Conservation (phyloP, 2,888 invertebrate species). For the Tortricodes alternella region DNA sequence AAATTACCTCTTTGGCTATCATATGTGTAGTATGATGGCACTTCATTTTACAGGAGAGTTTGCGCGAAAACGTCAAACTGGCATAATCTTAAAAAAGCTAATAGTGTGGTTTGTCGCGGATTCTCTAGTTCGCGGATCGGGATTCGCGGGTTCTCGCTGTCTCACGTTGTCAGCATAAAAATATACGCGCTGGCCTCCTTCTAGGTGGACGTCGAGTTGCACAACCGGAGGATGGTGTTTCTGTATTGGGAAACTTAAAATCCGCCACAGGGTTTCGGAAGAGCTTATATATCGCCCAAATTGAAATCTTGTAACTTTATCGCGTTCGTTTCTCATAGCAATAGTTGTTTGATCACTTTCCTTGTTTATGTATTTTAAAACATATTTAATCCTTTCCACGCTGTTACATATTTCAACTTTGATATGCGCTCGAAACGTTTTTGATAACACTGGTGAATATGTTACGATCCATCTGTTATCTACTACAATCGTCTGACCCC, state of each 20-base stretch:
- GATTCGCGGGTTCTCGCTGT: too few relatives aligned
- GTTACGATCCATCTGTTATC: conserved; percentile 51
- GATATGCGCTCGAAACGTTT: conserved; percentile 49
- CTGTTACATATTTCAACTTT: conserved; percentile 46
- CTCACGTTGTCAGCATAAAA: not conserved
- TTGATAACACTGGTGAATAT: conserved; percentile 43
- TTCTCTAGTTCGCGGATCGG: too few relatives aligned
- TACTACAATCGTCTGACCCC: too few relatives aligned
- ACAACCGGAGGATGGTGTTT: not conserved
- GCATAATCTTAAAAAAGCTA: conserved; percentile 31
- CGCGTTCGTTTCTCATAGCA: not conserved
- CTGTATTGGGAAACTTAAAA: not conserved
- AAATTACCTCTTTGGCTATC: not conserved
- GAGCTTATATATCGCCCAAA: not conserved
- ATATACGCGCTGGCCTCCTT: not conserved
- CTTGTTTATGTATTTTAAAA: conserved; percentile 26
- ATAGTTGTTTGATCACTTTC: conserved; percentile 25
- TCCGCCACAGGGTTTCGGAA: not conserved
- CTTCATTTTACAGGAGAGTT: conserved; percentile 35
- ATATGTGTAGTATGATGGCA: conserved; percentile 36
- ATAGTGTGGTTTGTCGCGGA: conserved; percentile 18
- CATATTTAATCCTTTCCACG: conserved; percentile 1
- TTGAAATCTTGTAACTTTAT: not conserved
- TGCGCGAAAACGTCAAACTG: conserved; percentile 37
- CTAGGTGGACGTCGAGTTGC: not conserved